A percentile compares a stretch with the other conserved stretches of the same genome.
Evolutionary conservation across 2,797 vertebrate genomes (phyloP).

Genomic region (Gymnoscopelus braueri): DNA sequence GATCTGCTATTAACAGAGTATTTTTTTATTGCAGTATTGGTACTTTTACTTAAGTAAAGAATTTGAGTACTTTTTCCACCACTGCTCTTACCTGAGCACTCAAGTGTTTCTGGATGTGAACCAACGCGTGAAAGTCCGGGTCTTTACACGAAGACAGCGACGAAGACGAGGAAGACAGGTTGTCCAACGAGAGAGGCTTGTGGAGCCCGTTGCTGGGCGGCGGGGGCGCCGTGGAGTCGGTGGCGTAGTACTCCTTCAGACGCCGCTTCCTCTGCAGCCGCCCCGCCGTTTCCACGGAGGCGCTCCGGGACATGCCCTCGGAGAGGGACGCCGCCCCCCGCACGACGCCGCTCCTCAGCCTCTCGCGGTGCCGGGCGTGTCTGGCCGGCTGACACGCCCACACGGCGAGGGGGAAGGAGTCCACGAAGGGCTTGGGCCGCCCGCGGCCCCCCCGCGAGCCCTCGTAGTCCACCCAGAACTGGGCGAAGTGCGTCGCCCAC

Average conservation of each 20-base stretch:
- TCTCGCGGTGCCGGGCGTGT: conserved; percentile 86
- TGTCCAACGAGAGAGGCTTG: conserved; percentile 79
- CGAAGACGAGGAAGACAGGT: conserved; percentile 59
- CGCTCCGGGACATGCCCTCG: conserved; percentile 80
- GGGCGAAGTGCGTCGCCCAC: conserved; percentile 94
- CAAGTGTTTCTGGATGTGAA: conserved; percentile 90
- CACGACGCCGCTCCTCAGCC: conserved; percentile 50
- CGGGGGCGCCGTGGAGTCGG: conserved; percentile 65
- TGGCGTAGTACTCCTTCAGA: conserved; percentile 93
- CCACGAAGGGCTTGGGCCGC: conserved; percentile 91
- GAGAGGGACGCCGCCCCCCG: conserved; percentile 20
- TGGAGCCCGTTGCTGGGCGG: conserved; percentile 79
- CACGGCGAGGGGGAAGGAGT: conserved; percentile 93
- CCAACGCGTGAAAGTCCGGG: conserved; percentile 89
- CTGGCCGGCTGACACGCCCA: conserved; percentile 93
- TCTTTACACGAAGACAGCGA: conserved; percentile 71
- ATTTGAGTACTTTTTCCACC: no score
- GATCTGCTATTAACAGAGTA: no score
- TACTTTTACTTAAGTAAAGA: no score
- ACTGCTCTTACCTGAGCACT: conserved; percentile 86
- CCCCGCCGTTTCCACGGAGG: conserved; percentile 85
- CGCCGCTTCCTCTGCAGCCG: conserved; percentile 91
- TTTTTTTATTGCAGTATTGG: no score
- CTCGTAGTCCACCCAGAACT: conserved; percentile 99
- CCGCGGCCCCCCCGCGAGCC: conserved; percentile 89